Evolutionary conservation across 2,797 vertebrate genomes (phyloP), one percentile per base, ranked within the genome.

Genomic region (Apodemus agrarius): DNA sequence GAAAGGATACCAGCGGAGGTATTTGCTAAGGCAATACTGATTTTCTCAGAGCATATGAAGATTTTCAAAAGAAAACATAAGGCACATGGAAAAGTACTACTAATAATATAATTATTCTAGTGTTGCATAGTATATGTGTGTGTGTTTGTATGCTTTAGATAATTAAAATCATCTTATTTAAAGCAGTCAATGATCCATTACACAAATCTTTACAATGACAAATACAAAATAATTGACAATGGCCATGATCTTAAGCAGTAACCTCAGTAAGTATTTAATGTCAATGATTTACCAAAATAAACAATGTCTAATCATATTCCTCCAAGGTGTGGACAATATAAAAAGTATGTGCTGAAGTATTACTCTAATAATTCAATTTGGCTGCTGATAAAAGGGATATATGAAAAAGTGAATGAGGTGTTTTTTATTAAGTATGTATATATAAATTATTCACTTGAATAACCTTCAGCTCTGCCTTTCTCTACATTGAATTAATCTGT

Each of bases 281-380:
- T 8, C 76, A 31, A 90, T 84, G 12, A 95, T 24, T 81, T 95
- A 79, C 24, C 52, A 81, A 96, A 85, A 67, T 49, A 92, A 97
- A 40, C 21, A 93, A 29, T 26, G 65, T 17, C 37, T 59, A 93
- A 34, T 49, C 40, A 67, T 83, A 72, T 3, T 76, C 1, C 69
- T 75, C 9, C 37, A 88, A 96, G 4, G 54, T 52, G 59, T 37
- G 29, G 46, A 37, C 34, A 91, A 91, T 1, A 2, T 40, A 89
- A 67, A 1, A 90, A 67, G 1, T 78, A 67, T 46, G 4, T 91
- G 34, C 34, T 83, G 37, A 89, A 90, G 57, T 75, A 75, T 57
- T 29, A 65, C 6, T 78, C 9, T 72, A 84, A n/a, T 80, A 76
- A 88, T 76, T 22, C 6, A 69, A 54, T 11, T 83, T 1, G 34